Evolutionary conservation across 2,797 vertebrate species (phyloP), one percentile per base, ranked within the genome.

Genomic region (Scleropages formosus): DNA sequence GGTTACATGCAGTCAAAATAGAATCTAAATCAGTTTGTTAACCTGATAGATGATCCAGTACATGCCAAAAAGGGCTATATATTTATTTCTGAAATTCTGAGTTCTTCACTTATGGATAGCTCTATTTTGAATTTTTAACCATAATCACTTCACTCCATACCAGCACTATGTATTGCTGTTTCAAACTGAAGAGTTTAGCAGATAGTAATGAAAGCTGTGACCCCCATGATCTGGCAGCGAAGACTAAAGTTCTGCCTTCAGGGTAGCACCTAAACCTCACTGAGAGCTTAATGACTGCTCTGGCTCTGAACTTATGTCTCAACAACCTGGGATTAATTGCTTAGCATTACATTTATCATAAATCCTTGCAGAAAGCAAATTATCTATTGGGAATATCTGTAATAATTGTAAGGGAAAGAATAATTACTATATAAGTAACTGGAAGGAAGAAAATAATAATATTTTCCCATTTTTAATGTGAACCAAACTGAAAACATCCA

Each of bases 21-120:
- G n/a, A 46, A 67, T 67, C 39, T 47, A 46, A 13, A 49, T 20
- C 47, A 67, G 67, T 20, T 67, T 46, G n/a, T 13, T 7, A 46
- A 67, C 67, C 31, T 47, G n/a, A n/a, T n/a, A 44, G 11, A 67
- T 47, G 44, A 46, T 67, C 11, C 20, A 44, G 65, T 46, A 67
- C 22, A 67, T 66, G 64, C 20, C 10, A 64, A 67, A 46, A n/a
- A 44, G 18, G 2, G 15, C 65, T 46, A 67, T 46, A 20, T 13
- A 27, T 10, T 67, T 67, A 46, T 67, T 47, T 67, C 13, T 67
- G 24, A 47, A 3, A 49, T 18, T 67, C 22, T 20, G 44, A 67
- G 39, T 47, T n/a, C 27, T n/a, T 64, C 39, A 27, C 64, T 46
- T 12, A 64, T 39, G 44, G 46, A 20, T 31, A 47, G 24, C 67